Conservation (phyloP, 1,140 invertebrate species). For the Platyscapa corneri region DNA sequence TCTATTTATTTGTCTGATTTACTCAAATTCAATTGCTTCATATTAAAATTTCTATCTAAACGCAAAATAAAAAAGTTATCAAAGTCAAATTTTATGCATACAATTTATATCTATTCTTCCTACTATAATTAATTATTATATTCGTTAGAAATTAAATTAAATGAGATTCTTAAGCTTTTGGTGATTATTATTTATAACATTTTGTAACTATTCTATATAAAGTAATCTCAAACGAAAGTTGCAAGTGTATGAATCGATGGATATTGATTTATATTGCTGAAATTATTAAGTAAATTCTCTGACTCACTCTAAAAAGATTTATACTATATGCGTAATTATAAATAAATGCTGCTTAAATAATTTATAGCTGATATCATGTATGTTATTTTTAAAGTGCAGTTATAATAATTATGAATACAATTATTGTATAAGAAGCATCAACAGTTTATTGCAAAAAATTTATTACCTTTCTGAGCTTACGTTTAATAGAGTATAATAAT, state of each 20-base stretch:
- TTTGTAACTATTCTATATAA: not conserved
- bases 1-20: not conserved
- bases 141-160: not conserved
- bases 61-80: no score
- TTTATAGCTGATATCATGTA: not conserved
- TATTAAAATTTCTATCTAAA: no score
- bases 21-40: no score
- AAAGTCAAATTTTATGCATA: no score
- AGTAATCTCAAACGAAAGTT: not conserved
- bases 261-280: not conserved
- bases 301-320: not conserved
- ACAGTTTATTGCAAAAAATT: not conserved
- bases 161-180: not conserved
- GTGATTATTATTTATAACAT: not conserved
- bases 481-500: not conserved
- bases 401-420: not conserved
- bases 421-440: not conserved
- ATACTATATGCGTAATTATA: not conserved
- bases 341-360: not conserved
- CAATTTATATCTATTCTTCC: no score
- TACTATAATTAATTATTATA: not conserved
- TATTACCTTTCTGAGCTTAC: not conserved
- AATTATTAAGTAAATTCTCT: not conserved
- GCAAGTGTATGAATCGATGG: not conserved
- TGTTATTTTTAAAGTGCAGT: not conserved